Base-by-base conservation (phyloP, 2,888 invertebrate species). In the Standfussiana lucernea region DNA sequence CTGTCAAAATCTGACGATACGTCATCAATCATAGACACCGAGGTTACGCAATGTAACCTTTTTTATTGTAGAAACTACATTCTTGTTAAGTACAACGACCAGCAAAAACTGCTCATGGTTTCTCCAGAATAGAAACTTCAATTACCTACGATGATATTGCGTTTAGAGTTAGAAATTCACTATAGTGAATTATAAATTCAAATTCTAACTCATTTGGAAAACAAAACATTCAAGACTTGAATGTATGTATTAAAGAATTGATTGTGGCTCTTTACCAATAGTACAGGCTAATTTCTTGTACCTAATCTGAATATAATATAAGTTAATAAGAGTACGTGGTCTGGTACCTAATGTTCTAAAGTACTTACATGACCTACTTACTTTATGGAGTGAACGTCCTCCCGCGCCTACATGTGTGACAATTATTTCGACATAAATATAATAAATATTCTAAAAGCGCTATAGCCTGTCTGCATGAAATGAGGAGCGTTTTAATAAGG, bases 281-380 rank as follows among this genome's bases (percentile, higher is more conserved):
- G 6, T 53, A 50, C 24, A 45, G 32, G 32, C 7, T 4, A 42
- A 42, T 65, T 65, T 47, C 2, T 59, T 4, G 32, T 28, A 40
- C 15, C 3, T 15, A 6, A 18, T 47, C 18, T 28, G 24, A 35
- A 45, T 65, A 18, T 69, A 21, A 42, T 53, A 32, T 24, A n/a
- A 62, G 24, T 45, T 62, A 24, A 50, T 24, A 50, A 56, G 3
- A 40, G 53, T n/a, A 45, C 24, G 24, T 59, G 45, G 28, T 72
- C 72, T 66, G 59, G 53, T 61, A n/a, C n/a, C n/a, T n/a, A 69
- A 65, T 69, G 28, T 69, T 61, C 69, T 50, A 50, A 59, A 72
- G 53, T 78, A 78, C n/a, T n/a, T n/a, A n/a, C 56, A 81, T 67
- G 78, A 73, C 82, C 82, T 53, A 82, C 70, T 73, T 82, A 72